Conservation (phyloP, 92 coral and sea anemone genomes). For the Muricea muricata region DNA sequence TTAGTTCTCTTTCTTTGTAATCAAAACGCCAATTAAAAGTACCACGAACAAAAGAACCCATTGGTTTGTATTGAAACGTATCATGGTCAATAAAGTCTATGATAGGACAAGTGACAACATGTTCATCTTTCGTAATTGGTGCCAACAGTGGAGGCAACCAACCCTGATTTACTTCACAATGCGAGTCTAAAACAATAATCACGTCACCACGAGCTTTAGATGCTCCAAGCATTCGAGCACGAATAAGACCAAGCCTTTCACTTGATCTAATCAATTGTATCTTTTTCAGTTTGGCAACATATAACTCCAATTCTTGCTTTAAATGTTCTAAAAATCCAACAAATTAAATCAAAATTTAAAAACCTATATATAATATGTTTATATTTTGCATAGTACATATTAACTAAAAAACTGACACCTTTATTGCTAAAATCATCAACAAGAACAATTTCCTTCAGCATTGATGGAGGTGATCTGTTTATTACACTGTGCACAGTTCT, state of each 20-base stretch:
- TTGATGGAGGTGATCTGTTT: conserved; percentile 85
- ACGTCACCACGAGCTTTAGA: conserved; percentile 84
- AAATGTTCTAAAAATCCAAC: conserved; percentile 66
- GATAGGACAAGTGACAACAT: conserved; percentile 94
- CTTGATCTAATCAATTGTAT: conserved; percentile 84
- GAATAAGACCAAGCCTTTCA: conserved; percentile 93
- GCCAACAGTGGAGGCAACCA: conserved; percentile 99
- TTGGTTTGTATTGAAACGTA: conserved; percentile 93
- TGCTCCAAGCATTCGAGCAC: conserved; percentile 93
- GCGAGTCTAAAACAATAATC: conserved; percentile 90
- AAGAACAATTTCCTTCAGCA: conserved; percentile 91
- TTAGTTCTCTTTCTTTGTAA: conserved; percentile 89
- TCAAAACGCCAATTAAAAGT: conserved; percentile 99
- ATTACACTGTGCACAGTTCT: conserved; percentile 92
- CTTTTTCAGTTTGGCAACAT: conserved; percentile 76
- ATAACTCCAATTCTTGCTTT: conserved; percentile 70
- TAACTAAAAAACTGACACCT: no score
- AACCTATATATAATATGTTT: no score
- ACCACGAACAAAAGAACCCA: conserved; percentile 95
- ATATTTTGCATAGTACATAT: neutral
- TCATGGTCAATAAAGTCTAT: conserved; percentile 98
- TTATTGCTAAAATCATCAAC: conserved; percentile 94
- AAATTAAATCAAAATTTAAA: neutral
- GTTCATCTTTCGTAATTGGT: conserved; percentile 83
- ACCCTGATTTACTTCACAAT: conserved; percentile 93